phyloP scores from a whole-genome alignment of 2,113 vertebrate genomes.

The Entomyzon cyanotis region DNA sequence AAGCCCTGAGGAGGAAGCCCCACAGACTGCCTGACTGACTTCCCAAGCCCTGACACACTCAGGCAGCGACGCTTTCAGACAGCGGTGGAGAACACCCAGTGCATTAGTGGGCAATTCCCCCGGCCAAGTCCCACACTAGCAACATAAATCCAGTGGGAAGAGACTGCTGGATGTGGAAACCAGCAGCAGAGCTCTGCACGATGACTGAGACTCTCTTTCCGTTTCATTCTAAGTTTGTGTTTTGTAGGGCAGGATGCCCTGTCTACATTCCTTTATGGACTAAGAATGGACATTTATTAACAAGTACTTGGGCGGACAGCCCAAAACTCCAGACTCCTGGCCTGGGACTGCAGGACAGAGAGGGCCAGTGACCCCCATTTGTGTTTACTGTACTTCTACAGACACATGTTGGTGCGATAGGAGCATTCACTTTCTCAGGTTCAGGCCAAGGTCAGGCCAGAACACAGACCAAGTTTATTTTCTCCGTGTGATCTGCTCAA shows the following conservation, averaged over 20 bases:
- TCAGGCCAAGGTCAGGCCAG: constrained; percentile 56
- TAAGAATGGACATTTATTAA: constrained; percentile 67
- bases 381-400: constrained; percentile 61
- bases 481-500: constrained; percentile 6
- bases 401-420: constrained; percentile 62
- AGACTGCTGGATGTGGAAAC: neutral
- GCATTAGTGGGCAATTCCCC: neutral
- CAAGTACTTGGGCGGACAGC: constrained; percentile 48
- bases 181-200: neutral
- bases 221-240: constrained; percentile 17
- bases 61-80: neutral
- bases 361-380: constrained; percentile 33
- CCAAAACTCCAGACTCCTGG: constrained; percentile 59
- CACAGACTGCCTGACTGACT: neutral
- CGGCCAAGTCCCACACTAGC: neutral
- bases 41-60: neutral
- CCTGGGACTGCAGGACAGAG: constrained; percentile 3
- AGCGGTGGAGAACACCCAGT: neutral
- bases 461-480: neutral
- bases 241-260: constrained; percentile 64
- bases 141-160: neutral
- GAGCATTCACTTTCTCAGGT: constrained; percentile 54
- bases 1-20: neutral
- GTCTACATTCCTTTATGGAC: constrained; percentile 51
- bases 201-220: neutral